A percentile compares a stretch with the other conserved stretches of the same genome.
Conservation (phyloP, 2,888 invertebrate species). For the Caenorhabditis wallacei region DNA sequence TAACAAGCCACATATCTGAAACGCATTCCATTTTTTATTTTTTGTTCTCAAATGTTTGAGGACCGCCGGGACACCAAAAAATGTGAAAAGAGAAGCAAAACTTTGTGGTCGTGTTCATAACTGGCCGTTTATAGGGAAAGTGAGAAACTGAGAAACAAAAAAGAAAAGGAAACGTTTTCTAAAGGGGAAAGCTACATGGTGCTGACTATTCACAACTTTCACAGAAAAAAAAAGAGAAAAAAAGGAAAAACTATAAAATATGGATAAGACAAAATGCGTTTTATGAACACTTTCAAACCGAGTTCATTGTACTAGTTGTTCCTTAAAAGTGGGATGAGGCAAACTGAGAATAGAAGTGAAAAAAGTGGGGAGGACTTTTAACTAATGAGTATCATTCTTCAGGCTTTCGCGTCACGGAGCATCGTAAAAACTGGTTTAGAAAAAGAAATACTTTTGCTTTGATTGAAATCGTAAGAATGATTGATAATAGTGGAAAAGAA, state of each 20-base stretch:
- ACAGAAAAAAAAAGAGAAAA: constrained; percentile 7
- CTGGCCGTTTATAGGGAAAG: constrained; percentile 32
- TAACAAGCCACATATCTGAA: constrained; percentile 69
- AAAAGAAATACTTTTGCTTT: too few species aligned
- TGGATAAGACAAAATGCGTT: constrained; percentile 28
- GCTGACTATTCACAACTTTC: constrained; percentile 24
- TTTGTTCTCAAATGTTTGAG: background rate
- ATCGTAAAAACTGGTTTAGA: too few species aligned
- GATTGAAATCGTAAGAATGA: constrained; percentile 12
- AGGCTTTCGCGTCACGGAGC: background rate
- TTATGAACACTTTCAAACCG: constrained; percentile 5
- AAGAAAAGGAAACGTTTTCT: constrained; percentile 1
- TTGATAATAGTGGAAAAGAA: background rate
- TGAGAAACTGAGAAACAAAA: constrained; percentile 25
- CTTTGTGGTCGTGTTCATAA: constrained; percentile 44
- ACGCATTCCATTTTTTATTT: constrained; percentile 10
- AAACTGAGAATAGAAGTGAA: background rate
- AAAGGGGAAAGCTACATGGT: constrained; percentile 7
- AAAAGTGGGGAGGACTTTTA: constrained; percentile 16
- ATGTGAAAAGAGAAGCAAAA: constrained; percentile 24
- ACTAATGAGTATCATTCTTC: constrained; percentile 33
- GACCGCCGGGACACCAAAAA: constrained; percentile 15
- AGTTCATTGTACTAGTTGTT: constrained; percentile 16
- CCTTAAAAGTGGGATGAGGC: constrained; percentile 1
- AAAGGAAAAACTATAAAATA: constrained; percentile 26